Conservation (phyloP, 2,888 invertebrate genomes). For the Cerceris ruficornis region DNA sequence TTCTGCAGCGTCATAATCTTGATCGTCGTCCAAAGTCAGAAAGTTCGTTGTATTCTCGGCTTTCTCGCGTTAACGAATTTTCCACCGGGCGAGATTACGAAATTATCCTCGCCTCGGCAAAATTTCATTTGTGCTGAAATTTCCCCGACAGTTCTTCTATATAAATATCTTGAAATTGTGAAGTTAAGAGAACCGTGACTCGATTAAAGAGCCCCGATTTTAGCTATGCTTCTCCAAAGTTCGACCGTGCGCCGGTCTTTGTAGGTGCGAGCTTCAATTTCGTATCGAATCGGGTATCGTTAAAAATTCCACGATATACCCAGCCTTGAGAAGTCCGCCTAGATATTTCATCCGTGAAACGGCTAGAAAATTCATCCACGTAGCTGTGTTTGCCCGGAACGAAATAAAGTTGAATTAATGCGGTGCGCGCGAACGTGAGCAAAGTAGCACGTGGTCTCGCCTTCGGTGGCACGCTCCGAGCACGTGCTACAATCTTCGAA, state of each 20-base stretch:
- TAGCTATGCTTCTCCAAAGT: too few species aligned
- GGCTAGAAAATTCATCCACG: background rate
- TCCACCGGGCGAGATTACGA: constrained; percentile 7
- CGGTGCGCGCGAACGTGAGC: constrained; percentile 23
- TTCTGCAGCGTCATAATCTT: background rate
- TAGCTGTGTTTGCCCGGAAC: background rate
- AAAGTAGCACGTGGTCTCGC: constrained; percentile 46
- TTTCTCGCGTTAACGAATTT: constrained; percentile 15
- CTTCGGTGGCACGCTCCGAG: constrained; percentile 47
- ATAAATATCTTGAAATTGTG: background rate
- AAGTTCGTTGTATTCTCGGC: background rate
- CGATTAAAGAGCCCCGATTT: too few species aligned
- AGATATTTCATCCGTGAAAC: background rate
- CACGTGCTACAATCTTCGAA: constrained; percentile 39
- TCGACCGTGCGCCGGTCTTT: too few species aligned
- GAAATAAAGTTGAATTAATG: constrained; percentile 11
- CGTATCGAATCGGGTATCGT: background rate
- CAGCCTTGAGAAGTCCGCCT: background rate
- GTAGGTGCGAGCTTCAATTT: too few species aligned
- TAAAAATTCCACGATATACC: background rate
- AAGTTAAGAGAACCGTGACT: too few species aligned
- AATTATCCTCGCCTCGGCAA: constrained; percentile 18
- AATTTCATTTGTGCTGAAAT: background rate
- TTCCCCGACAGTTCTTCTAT: background rate
- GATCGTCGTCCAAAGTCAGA: constrained; percentile 8